Base-by-base conservation (phyloP, 2,113 vertebrate species). In the Oryzias celebensis region DNA sequence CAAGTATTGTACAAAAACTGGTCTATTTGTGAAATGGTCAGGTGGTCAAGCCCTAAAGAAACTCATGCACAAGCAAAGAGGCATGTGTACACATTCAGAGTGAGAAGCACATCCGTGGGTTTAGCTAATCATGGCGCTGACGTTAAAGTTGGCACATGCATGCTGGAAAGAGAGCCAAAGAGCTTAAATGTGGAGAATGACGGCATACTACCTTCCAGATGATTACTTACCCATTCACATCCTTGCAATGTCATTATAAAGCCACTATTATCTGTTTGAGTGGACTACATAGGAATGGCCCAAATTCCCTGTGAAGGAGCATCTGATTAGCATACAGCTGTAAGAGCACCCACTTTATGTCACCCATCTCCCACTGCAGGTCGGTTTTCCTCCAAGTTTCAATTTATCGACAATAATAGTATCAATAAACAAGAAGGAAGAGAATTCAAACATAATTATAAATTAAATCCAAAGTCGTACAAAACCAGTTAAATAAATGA, bases 81-180 rank as follows among this genome's bases (percentile, higher is more conserved):
- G 49, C 36, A 47, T 58, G 53, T 60, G 14, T 28, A 55, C 42
- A 42, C 14, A 18, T 13, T 17, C 26, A 43, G 14, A 26, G 12
- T 45, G 16, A 44, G 20, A 48, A 24, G 58, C 20, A 48, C 61
- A 22, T 3, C 49, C 26, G 48, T 16, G 50, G 22, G 60, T 52
- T 51, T 50, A 71, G 22, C 26, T 62, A 51, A 67, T 69, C 49
- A 65, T 4, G 20, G 48, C 42, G 31, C 49, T 78, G 66, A 63
- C 45, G 46, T 23, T 42, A 52, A 66, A 57, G 58, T 43, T 54
- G 64, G 58, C 54, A 36, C 20, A 46, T 0, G 0, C 52, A 13
- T 4, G 8, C 41, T 14, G 1, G 48, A 47, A 67, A 51, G 51
- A 62, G 45, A 51, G 67, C 10, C 36, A 62, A 26, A 14, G 13